These are phyloP conservation scores for Andrena hattorfiana DNA, from an alignment of 2,888 invertebrate species.

Conservation along the genomic window DNA sequence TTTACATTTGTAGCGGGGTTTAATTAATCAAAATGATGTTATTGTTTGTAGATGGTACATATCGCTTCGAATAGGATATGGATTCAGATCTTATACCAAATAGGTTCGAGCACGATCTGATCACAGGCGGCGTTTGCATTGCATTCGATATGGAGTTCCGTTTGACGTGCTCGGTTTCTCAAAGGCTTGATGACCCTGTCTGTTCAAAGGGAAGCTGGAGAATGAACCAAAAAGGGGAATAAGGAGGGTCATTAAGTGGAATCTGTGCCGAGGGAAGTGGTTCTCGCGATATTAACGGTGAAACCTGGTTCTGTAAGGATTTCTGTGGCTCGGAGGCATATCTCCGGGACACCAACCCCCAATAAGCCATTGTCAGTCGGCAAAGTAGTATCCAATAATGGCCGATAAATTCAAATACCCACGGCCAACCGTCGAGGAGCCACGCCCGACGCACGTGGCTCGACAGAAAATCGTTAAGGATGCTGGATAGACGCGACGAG, in stretches of 20 bases:
- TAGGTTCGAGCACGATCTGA: neutral
- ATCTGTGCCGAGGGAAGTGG: neutral
- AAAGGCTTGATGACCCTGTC: neutral
- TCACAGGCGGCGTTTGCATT: neutral
- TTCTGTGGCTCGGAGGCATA: conserved; percentile 15
- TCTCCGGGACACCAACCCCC: conserved; percentile 54
- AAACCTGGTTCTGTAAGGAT: neutral
- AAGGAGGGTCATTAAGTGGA: conserved; percentile 2
- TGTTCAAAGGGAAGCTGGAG: neutral
- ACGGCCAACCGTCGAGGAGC: conserved; percentile 57
- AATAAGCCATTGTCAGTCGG: conserved; percentile 75
- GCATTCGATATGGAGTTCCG: neutral
- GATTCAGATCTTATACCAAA: neutral
- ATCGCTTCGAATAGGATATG: neutral
- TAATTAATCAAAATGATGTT: neutral
- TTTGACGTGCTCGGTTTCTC: neutral
- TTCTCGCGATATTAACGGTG: conserved; percentile 44
- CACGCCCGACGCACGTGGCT: conserved; percentile 72
- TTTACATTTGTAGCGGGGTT: neutral
- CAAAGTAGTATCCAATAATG: conserved; percentile 78
- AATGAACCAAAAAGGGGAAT: neutral
- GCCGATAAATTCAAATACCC: conserved; percentile 79
- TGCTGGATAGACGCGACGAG: conserved; percentile 59
- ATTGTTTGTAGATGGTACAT: neutral
- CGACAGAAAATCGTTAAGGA: conserved; percentile 80